These are phyloP conservation scores for Mobula birostris DNA, from an alignment of 2,113 vertebrate species.

Conservation along the genomic window DNA sequence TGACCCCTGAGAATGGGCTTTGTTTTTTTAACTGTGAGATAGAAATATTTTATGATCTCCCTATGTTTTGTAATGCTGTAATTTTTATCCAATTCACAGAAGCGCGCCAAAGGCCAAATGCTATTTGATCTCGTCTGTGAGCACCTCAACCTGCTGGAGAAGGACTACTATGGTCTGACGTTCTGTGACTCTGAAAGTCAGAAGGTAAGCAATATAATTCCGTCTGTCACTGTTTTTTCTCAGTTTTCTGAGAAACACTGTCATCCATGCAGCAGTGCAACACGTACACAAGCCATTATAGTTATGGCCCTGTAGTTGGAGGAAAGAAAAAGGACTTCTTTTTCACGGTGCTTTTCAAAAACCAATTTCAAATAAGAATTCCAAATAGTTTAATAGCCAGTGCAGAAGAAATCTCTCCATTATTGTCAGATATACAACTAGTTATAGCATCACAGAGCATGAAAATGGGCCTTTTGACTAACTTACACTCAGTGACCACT, in stretches of 20 bases:
- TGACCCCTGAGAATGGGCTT: not conserved
- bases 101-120: slow-evolving; percentile 82
- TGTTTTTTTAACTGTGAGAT: not conserved
- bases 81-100: slow-evolving; percentile 59
- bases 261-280: not conserved
- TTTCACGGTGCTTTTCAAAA: too few relatives aligned
- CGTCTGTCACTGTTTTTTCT: not conserved
- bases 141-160: slow-evolving; percentile 93
- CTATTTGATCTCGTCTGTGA: slow-evolving; percentile 86
- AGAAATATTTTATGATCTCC: not conserved
- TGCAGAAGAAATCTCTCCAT: not conserved
- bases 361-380: too few relatives aligned
- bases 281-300: not conserved
- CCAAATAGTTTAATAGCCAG: not conserved
- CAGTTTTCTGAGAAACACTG: not conserved
- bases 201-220: slow-evolving; percentile 69
- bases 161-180: slow-evolving; percentile 90
- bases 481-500: too few relatives aligned
- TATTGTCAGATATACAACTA: not conserved
- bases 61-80: not conserved
- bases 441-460: not conserved
- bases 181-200: slow-evolving; percentile 89
- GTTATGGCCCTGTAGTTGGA: too few relatives aligned
- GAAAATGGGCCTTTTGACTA: too few relatives aligned
- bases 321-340: too few relatives aligned